Evolutionary conservation across 2,797 vertebrate species (phyloP).

Genomic region (Lophius americanus): DNA sequence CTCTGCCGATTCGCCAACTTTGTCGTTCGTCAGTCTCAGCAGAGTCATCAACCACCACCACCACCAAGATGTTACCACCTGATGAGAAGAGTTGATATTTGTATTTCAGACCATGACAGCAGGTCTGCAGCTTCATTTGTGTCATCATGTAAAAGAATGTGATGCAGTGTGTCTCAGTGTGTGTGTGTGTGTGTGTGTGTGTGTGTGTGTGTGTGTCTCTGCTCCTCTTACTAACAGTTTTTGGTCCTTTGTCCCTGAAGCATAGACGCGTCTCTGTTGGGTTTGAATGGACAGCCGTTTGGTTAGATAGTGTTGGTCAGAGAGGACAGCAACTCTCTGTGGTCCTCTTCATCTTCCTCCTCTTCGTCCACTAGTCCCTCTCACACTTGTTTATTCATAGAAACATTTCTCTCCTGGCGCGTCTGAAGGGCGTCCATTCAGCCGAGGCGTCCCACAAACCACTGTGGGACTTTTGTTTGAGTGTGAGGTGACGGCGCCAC

Average conservation of each 20-base stretch:
- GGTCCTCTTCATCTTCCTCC: conserved; percentile 14
- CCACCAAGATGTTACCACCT: no score
- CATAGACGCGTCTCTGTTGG: conserved; percentile 54
- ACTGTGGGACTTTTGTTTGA: neutral
- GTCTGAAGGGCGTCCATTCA: conserved; percentile 12
- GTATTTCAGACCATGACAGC: no score
- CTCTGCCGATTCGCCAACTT: no score
- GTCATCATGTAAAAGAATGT: conserved; percentile 26
- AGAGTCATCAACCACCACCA: no score
- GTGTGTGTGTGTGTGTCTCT: conserved; percentile 31
- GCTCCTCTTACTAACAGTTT: conserved; percentile 48
- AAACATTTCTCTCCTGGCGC: conserved; percentile 14
- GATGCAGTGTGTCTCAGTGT: conserved; percentile 13
- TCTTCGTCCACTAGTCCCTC: conserved; percentile 18
- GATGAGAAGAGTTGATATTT: no score
- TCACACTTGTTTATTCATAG: neutral
- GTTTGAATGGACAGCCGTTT: conserved; percentile 26
- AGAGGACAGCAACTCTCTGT: conserved; percentile 26
- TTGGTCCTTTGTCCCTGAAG: conserved; percentile 37
- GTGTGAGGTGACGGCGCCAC: no score
- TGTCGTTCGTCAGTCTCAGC: no score
- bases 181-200: conserved; percentile 13
- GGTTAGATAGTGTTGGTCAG: conserved; percentile 23
- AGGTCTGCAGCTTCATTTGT: conserved; percentile 8
- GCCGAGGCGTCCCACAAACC: neutral